Evolutionary conservation across 2,113 vertebrate genomes (phyloP), one percentile per base, ranked within the genome.

Genomic region (Scolopax mira): DNA sequence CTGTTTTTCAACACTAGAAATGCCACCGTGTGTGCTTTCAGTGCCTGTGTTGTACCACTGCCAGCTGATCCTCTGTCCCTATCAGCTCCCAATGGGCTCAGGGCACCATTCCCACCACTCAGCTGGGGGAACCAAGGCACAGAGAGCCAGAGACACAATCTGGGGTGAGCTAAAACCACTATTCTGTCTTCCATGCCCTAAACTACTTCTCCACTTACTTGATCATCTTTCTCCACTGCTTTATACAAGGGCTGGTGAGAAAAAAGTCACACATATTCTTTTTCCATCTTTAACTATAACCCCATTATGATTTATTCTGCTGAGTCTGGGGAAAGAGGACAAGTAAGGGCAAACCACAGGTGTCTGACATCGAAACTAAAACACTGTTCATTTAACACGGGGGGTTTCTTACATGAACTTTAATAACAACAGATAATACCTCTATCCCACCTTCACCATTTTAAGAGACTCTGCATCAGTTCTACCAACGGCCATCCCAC

Each of bases 81-180:
- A 2, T 16, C 12, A 11, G 33, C 25, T 7, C 1, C 12, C 2
- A 22, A 11, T 6, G 48, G 7, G 9, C 35, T 42, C 41, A 17
- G 46, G 46, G 23, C 19, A 70, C 57, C 37, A 3, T 37, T 18
- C 44, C 33, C 37, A 71, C 24, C 65, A 14, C 48, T 10, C 1
- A 51, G 7, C 48, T 18, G 30, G 25, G 54, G 49, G 62, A 31
- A 28, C 4, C n/a, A 23, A 44, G 31, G 74, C 21, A 69, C 31
- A 51, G 5, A 48, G 18, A 66, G 22, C 17, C 1, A 0, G n/a
- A 27, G 13, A 64, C 5, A 15, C 9, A 30, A 42, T 14, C 3
- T 22, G 7, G 37, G 21, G 30, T 12, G 14, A 87, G 37, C 37
- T 35, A 28, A 18, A 84, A 8, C 11, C 5, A 3, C 37, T 42